Conservation (phyloP, 2,797 vertebrate genomes). For the Pygocentrus nattereri region DNA sequence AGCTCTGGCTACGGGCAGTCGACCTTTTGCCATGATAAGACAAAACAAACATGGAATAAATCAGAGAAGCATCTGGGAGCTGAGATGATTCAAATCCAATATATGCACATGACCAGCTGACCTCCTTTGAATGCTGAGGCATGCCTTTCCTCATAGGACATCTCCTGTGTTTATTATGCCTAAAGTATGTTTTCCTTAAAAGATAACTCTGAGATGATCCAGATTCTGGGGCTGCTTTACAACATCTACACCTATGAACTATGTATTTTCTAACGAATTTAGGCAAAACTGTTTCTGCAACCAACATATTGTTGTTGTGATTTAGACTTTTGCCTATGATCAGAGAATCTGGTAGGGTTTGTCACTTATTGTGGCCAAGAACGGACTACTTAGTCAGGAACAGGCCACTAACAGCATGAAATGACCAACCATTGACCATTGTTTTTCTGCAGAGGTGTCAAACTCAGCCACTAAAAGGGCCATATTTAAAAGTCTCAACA, state of each 20-base stretch:
- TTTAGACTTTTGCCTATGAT: too few species aligned
- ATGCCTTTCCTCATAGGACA: background rate
- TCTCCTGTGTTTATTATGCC: background rate
- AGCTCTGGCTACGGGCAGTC: slow-evolving; percentile 53
- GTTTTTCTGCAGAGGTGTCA: too few species aligned
- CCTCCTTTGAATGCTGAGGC: slow-evolving; percentile 4
- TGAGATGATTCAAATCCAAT: background rate
- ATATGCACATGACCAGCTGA: background rate
- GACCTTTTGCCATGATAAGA: slow-evolving; percentile 31
- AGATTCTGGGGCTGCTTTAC: background rate
- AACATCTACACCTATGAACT: background rate
- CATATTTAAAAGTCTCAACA: too few species aligned
- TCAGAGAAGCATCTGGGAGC: slow-evolving; percentile 27
- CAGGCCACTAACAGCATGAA: too few species aligned
- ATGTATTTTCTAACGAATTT: too few species aligned
- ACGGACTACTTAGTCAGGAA: too few species aligned
- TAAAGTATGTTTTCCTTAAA: background rate
- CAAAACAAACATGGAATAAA: slow-evolving; percentile 58
- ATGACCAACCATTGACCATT: too few species aligned
- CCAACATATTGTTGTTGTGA: too few species aligned
- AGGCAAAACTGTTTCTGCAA: too few species aligned
- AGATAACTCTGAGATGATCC: background rate
- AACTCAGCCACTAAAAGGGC: too few species aligned
- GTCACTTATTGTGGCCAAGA: too few species aligned
- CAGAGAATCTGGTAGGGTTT: too few species aligned